Conservation (phyloP, 1,140 invertebrate species). For the Polypedilum vanderplanki region DNA sequence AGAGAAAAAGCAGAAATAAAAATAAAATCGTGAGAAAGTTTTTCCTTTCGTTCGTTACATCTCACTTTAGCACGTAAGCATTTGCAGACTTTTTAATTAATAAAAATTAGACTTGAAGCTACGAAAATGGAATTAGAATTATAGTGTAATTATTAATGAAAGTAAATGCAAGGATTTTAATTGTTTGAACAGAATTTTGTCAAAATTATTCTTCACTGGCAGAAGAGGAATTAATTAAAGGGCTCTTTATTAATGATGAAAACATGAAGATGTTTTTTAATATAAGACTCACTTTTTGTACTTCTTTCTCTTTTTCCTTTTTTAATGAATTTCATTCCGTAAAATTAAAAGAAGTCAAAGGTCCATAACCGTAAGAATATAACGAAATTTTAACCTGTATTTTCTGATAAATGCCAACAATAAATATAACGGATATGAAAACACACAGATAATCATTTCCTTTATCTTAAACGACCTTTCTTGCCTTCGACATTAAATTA, state of each 20-base stretch:
- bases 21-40: neutral
- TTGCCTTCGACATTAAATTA: neutral
- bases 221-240: slow-evolving; percentile 26
- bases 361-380: slow-evolving; percentile 1
- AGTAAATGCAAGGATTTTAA: neutral
- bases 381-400: neutral
- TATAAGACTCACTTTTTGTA: neutral
- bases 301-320: neutral
- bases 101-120: slow-evolving; percentile 25
- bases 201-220: neutral
- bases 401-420: neutral
- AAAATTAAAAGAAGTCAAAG: neutral
- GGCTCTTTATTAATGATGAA: slow-evolving; percentile 28
- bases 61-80: neutral
- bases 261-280: slow-evolving; percentile 14
- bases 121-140: neutral
- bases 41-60: neutral
- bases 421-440: too few relatives aligned
- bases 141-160: neutral
- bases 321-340: neutral
- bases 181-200: too few relatives aligned
- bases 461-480: neutral
- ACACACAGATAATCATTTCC: neutral
- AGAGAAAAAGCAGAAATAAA: neutral
- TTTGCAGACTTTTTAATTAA: slow-evolving; percentile 28